These are phyloP conservation scores for Ceyx margarethae DNA, from an alignment of 2,113 vertebrate genomes.

Conservation along the genomic window DNA sequence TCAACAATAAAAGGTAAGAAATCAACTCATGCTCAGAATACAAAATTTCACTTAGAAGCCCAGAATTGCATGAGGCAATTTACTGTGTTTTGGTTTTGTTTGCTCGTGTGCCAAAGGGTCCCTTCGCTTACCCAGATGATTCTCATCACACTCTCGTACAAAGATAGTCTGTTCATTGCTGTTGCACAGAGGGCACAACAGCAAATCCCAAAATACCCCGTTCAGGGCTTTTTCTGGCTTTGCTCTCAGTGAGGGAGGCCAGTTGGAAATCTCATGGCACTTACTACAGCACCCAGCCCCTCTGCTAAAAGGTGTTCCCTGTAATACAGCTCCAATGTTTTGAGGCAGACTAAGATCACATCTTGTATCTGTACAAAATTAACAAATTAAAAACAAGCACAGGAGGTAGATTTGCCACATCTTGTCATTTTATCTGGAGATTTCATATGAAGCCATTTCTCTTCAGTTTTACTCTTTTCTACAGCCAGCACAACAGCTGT, in stretches of 20 bases:
- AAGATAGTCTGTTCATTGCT: not conserved
- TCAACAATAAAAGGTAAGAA: constrained; percentile 17
- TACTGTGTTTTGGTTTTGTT: not conserved
- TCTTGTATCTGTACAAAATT: not conserved
- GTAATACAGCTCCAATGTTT: not conserved
- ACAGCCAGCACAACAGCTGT: not conserved
- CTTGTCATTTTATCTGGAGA: not conserved
- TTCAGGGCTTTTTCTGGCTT: not conserved
- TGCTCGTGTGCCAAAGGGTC: not conserved
- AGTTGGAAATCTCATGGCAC: not conserved
- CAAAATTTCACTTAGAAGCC: not conserved
- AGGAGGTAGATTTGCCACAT: not conserved
- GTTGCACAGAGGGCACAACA: not conserved
- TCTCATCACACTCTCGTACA: not conserved
- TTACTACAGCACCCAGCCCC: not conserved
- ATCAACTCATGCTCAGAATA: not conserved
- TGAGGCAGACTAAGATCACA: not conserved
- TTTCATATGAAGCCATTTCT: not conserved
- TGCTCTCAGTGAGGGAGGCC: not conserved
- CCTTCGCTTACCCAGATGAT: not conserved
- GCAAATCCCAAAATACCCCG: not conserved
- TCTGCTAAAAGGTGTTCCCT: not conserved
- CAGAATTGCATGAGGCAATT: not conserved
- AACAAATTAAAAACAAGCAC: not conserved
- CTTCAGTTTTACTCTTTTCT: not conserved